Base-by-base conservation (phyloP, 2,113 vertebrate species). In the Heterochromis multidens region DNA sequence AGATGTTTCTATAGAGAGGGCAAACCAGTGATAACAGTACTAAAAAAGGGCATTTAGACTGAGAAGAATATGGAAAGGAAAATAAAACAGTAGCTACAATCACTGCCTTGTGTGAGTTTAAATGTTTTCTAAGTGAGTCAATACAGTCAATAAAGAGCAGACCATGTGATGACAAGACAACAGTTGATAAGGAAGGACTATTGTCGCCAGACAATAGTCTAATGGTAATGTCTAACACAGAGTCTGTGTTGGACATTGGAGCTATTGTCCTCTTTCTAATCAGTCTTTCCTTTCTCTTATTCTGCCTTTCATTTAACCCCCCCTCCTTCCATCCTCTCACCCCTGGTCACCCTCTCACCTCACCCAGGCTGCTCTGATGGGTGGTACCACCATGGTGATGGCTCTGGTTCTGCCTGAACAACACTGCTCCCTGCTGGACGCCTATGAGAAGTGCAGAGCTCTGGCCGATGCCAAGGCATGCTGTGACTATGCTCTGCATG, bases 381-480 rank as follows among this genome's bases (percentile, higher is more conserved):
- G 98, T 31, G 98, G 98, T 1, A 99, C 98, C 37, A 99, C 98
- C 43, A 99, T 98, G 98, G 92, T 99, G 89, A 97, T 99, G 3
- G 97, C 95, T 29, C 95, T 98, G 0, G 97, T 97, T 83, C 94
- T 99, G 77, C 98, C 98, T 0, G 98, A 99, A 92, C 98, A 97
- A 93, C 98, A 99, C 74, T 96, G 96, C 83, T 99, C 98, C 5
- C 96, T 99, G 23, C 90, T 99, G 93, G 98, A 99, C 0, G 97
- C 98, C 49, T 99, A 98, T 1, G 97, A 99, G 94, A 97, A 96
- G 61, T 97, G 97, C 90, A 94, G 97, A 80, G 93, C 94, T 83
- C 94, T 97, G 79, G 98, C 97, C 0, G 98, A 99, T 86, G 97
- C 97, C 86, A 99, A 98, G 89, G 95, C 97, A 56, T 99, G 98